Evolutionary conservation across 2,888 invertebrate species (phyloP).

Genomic region (Callyntrura sp.): DNA sequence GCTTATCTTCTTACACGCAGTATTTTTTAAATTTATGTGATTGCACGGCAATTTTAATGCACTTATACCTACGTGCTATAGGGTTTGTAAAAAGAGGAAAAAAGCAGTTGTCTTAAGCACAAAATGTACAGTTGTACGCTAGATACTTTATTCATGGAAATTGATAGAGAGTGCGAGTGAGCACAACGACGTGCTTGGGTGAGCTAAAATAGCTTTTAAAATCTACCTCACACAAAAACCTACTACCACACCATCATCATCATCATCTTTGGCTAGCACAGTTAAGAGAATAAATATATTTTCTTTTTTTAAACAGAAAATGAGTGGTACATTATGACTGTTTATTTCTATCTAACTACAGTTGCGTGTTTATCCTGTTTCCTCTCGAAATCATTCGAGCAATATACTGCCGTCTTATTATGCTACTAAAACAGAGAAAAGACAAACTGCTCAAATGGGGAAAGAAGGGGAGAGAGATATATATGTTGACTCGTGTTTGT

Average conservation of each 20-base stretch:
- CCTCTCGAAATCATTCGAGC: constrained; percentile 68
- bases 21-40: constrained; percentile 63
- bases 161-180: constrained; percentile 55
- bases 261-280: neutral
- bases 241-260: neutral
- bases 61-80: constrained; percentile 55
- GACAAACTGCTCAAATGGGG: neutral
- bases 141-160: constrained; percentile 64
- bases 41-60: constrained; percentile 38
- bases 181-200: too few relatives aligned
- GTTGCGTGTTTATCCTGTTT: constrained; percentile 76
- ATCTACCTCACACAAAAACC: neutral
- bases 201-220: neutral
- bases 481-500: too few relatives aligned
- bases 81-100: constrained; percentile 38
- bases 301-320: constrained; percentile 39
- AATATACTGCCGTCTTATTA: constrained; percentile 15
- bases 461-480: too few relatives aligned
- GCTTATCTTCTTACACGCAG: constrained; percentile 24
- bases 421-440: neutral
- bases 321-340: constrained; percentile 27
- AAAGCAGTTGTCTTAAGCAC: constrained; percentile 40
- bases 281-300: neutral
- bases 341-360: constrained; percentile 39
- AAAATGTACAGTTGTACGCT: constrained; percentile 52